Conservation (phyloP, 1,140 invertebrate species). For the Tachypleus tridentatus region DNA sequence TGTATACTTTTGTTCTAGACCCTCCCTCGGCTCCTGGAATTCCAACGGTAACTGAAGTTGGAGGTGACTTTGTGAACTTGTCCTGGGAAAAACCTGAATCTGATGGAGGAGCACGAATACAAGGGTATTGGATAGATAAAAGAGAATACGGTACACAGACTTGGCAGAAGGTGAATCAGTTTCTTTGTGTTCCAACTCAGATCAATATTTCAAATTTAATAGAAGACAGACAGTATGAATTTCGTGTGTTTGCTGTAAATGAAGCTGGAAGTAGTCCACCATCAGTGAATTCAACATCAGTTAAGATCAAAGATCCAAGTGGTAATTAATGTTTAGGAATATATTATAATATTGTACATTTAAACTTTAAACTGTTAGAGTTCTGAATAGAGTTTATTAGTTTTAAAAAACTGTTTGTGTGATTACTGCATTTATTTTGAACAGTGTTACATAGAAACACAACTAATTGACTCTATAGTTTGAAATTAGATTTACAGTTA, state of each 20-base stretch:
- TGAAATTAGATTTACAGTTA: no score
- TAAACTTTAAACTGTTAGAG: background rate
- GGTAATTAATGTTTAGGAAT: background rate
- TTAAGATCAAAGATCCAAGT: slow-evolving; percentile 80
- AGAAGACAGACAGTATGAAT: slow-evolving; percentile 94
- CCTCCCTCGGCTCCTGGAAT: slow-evolving; percentile 80
- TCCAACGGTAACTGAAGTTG: slow-evolving; percentile 83
- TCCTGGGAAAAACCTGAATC: slow-evolving; percentile 86
- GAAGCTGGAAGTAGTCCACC: slow-evolving; percentile 78
- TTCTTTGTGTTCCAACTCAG: slow-evolving; percentile 39
- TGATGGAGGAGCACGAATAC: slow-evolving; percentile 89
- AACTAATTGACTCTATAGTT: no score
- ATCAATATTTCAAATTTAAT: slow-evolving; percentile 92
- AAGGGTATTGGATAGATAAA: slow-evolving; percentile 95
- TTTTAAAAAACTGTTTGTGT: no score
- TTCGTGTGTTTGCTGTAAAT: slow-evolving; percentile 94
- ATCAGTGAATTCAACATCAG: slow-evolving; percentile 52
- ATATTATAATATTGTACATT: background rate
- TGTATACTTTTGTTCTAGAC: slow-evolving; percentile 37
- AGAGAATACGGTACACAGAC: slow-evolving; percentile 70
- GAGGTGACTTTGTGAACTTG: slow-evolving; percentile 94
- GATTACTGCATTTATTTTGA: no score
- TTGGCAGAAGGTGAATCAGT: slow-evolving; percentile 87
- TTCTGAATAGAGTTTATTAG: background rate
- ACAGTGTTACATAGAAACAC: no score